A percentile compares a stretch with the other conserved stretches of the same genome.
Evolutionary conservation across 2,113 vertebrate genomes (phyloP).

Genomic region (Chaetura pelagica): DNA sequence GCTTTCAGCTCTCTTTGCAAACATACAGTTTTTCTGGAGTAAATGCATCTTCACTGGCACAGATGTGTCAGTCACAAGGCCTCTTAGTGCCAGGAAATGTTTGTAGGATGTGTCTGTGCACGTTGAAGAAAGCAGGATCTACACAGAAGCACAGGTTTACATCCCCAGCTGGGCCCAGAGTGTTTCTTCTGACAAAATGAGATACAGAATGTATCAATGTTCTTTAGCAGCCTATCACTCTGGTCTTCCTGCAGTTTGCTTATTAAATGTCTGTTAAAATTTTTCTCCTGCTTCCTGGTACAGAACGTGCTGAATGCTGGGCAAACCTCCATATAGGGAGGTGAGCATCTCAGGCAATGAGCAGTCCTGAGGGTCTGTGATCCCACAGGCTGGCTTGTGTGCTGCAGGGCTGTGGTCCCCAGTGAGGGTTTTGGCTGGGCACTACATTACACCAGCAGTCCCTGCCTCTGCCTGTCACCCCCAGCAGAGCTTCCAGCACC

Average conservation of each 20-base stretch:
- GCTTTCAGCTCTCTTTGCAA: not conserved
- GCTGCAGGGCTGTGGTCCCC: not conserved
- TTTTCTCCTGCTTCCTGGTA: not conserved
- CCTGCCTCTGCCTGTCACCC: not conserved
- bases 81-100: not conserved
- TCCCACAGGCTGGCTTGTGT: not conserved
- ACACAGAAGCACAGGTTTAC: not conserved
- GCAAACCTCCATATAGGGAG: fast-evolving
- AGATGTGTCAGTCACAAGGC: not conserved
- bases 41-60: not conserved
- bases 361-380: not conserved
- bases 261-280: not conserved
- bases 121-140: not conserved
- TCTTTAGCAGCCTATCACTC: not conserved
- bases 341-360: fast-evolving
- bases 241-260: not conserved
- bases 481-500: not conserved
- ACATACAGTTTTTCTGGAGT: not conserved
- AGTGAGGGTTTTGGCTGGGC: not conserved
- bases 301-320: fast-evolving
- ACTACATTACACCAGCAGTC: not conserved
- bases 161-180: not conserved
- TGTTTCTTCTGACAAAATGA: not conserved
- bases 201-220: not conserved
- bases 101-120: not conserved